Percentiles rank a stretch among this genome's conserved stretches.
These are phyloP conservation scores for Agrochola litura DNA, from an alignment of 2,888 invertebrate species.

Conservation along the genomic window DNA sequence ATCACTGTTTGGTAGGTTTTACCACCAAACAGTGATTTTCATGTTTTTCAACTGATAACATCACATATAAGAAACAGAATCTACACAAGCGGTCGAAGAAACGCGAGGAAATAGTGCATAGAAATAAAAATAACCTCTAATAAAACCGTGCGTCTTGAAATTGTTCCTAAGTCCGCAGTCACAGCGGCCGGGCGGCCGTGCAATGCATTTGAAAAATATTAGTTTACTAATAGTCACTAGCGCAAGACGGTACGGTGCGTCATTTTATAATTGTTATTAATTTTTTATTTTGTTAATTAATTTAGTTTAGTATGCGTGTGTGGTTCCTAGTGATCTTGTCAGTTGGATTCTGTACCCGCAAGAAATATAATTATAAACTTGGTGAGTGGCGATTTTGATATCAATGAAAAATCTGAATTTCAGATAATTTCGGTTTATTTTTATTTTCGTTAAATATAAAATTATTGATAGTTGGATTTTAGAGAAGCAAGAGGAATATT, in stretches of 20 bases:
- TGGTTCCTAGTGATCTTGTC: constrained; percentile 30
- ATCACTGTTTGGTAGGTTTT: background rate
- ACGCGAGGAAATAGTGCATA: background rate
- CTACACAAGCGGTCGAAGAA: background rate
- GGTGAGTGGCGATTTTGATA: constrained; percentile 21
- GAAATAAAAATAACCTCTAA: background rate
- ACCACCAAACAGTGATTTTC: too few species aligned
- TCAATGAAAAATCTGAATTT: background rate
- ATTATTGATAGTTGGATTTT: too few species aligned
- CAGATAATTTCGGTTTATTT: background rate
- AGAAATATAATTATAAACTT: background rate
- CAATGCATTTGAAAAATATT: constrained; percentile 1
- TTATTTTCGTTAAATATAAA: background rate
- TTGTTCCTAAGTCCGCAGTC: constrained; percentile 21
- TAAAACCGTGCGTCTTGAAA: background rate
- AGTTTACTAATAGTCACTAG: constrained; percentile 6
- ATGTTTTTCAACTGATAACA: background rate
- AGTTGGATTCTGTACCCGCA: constrained; percentile 3
- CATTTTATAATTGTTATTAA: background rate
- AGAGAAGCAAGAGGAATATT: background rate
- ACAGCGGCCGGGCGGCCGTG: background rate
- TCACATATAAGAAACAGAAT: background rate
- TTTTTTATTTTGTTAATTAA: background rate
- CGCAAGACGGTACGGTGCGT: background rate
- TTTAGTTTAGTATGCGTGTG: constrained; percentile 19